phyloP scores from a whole-genome alignment of 2,797 vertebrate genomes.

The Lycodopsis pacificus region DNA sequence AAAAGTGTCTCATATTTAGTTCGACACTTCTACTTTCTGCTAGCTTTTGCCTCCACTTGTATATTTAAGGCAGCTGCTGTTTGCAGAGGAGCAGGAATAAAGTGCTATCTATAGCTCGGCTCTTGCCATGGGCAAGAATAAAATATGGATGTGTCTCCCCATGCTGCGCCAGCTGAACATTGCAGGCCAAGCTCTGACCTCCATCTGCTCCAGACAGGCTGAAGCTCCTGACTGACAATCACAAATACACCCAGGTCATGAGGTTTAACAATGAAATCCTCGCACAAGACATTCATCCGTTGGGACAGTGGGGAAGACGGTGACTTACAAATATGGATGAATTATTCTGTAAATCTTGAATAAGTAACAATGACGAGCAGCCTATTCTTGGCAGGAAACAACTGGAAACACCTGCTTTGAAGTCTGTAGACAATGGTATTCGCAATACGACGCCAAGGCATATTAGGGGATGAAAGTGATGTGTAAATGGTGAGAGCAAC shows the following conservation, averaged over 20 bases:
- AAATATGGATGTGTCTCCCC: conserved; percentile 79
- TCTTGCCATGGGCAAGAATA: conserved; percentile 76
- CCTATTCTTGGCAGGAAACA: conserved; percentile 42
- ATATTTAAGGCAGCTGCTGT: conserved; percentile 64
- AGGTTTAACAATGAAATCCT: conserved; percentile 22
- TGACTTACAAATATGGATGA: conserved; percentile 9
- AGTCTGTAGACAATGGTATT: background rate
- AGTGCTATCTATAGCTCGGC: conserved; percentile 79
- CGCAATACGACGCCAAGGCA: background rate
- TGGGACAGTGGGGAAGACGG: conserved; percentile 6
- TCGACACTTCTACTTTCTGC: conserved; percentile 48
- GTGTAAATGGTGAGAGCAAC: background rate
- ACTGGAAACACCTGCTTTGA: conserved; percentile 22
- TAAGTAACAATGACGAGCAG: conserved; percentile 28
- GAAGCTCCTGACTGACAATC: conserved; percentile 27
- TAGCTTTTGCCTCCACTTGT: conserved; percentile 49
- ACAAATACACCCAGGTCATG: conserved; percentile 18
- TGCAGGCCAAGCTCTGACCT: conserved; percentile 62
- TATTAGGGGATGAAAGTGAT: background rate
- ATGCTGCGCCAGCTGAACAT: conserved; percentile 57
- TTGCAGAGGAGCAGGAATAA: conserved; percentile 67
- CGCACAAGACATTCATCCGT: background rate
- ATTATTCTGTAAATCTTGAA: conserved; percentile 45
- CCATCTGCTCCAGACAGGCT: conserved; percentile 51
- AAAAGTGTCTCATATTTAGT: conserved; percentile 58